These are phyloP conservation scores for Sinonovacula constricta DNA, from an alignment of 1,140 invertebrate genomes.

Conservation along the genomic window DNA sequence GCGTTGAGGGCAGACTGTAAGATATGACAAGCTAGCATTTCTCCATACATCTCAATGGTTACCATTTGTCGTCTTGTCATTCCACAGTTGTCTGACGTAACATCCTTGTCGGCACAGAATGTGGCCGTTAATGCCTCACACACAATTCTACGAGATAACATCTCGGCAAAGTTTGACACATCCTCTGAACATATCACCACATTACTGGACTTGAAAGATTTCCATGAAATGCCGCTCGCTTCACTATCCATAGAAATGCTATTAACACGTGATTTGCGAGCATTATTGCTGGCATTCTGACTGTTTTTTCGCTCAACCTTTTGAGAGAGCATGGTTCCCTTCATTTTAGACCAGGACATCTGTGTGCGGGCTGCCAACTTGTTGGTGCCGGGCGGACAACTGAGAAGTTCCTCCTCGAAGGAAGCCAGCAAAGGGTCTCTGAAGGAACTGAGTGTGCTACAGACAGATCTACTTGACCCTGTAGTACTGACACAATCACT, in stretches of 20 bases:
- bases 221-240: conserved; percentile 18
- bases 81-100: background rate
- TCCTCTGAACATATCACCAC: background rate
- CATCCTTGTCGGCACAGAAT: background rate
- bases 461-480: conserved; percentile 39
- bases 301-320: conserved; percentile 21
- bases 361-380: conserved; percentile 18
- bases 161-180: conserved; percentile 31
- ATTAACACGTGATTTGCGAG: background rate
- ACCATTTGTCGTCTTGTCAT: background rate
- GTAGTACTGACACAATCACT: conserved; percentile 20
- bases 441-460: conserved; percentile 43
- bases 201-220: conserved; percentile 23
- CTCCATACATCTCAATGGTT: conserved; percentile 11
- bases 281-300: background rate
- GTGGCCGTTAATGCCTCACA: conserved; percentile 32
- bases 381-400: background rate
- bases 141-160: conserved; percentile 15
- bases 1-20: conserved; percentile 8
- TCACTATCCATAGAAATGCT: conserved; percentile 36
- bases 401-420: conserved; percentile 46
- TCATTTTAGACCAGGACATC: conserved; percentile 38
- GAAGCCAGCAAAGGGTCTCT: conserved; percentile 44
- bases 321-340: conserved; percentile 31
- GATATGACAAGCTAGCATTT: conserved; percentile 24